Evolutionary conservation across 1,140 invertebrate genomes (phyloP), one percentile per base, ranked within the genome.

Genomic region (Sitophilus oryzae): DNA sequence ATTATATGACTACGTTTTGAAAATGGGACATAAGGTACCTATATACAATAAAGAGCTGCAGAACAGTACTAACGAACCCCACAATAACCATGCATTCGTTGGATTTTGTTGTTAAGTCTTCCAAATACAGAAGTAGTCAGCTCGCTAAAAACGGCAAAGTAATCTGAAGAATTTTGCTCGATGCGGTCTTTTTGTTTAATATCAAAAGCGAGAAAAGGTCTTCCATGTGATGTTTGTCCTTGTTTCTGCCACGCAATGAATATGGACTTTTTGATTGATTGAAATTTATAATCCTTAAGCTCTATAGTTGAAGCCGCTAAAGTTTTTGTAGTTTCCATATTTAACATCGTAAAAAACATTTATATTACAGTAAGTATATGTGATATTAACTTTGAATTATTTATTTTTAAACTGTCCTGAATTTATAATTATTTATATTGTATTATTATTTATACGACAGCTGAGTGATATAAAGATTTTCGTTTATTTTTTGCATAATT

Each of bases 51-150:
- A n/a, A n/a, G n/a, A n/a, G n/a, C n/a, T n/a, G n/a, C n/a, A n/a
- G n/a, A n/a, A n/a, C n/a, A n/a, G n/a, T n/a, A n/a, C n/a, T n/a
- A n/a, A n/a, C n/a, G n/a, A n/a, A n/a, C n/a, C n/a, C n/a, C n/a
- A n/a, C n/a, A 18, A 38, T 10, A 42, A 30, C 37, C 40, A 45
- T 44, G 48, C 43, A 58, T 52, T 47, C 56, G 44, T 54, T 51
- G 51, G 15, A 47, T 42, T 58, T 62, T 62, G 52, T 58, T 56
- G 60, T 61, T 53, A 55, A 58, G 44, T 58, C 58, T 16, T 34
- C 60, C 60, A 62, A 62, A 62, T 62, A 62, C 52, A 62, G 60
- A 58, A 59, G 56, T 62, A 56, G 60, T 56, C 56, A 58, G 60
- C 60, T 53, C 56, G 56, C 52, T 62, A 56, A 54, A 56, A 44